A percentile compares a stretch with the other conserved stretches of the same genome.
These are phyloP conservation scores for Lasaia peninsularis DNA, from an alignment of 1,140 invertebrate genomes.

Conservation along the genomic window DNA sequence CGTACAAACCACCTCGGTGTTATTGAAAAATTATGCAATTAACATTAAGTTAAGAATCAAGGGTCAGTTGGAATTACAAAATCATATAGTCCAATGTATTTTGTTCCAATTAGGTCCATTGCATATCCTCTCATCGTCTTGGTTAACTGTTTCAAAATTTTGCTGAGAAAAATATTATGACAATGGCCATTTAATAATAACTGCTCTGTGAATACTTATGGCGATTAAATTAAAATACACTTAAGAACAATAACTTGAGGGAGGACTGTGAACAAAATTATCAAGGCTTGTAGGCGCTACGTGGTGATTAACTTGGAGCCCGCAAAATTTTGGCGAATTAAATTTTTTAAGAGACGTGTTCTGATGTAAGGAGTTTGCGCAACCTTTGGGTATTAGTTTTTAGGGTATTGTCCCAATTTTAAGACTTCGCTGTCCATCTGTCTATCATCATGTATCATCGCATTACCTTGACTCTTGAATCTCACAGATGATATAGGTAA, in stretches of 20 bases:
- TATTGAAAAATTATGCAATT: too few species aligned
- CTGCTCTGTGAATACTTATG: constrained; percentile 39
- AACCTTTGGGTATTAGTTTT: too few species aligned
- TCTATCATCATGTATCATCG: too few species aligned
- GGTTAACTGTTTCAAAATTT: constrained; percentile 3
- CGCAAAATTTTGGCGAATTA: neutral
- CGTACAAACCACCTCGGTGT: too few species aligned
- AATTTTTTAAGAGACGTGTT: too few species aligned
- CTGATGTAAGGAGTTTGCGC: too few species aligned
- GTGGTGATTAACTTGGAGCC: neutral
- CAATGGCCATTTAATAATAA: constrained; percentile 20
- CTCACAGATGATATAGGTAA: too few species aligned
- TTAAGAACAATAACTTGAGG: constrained; percentile 30
- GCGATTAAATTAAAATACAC: constrained; percentile 27
- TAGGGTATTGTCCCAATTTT: too few species aligned
- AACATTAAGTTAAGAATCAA: neutral
- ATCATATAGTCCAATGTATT: neutral
- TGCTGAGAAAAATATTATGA: constrained; percentile 5
- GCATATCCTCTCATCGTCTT: constrained; percentile 1
- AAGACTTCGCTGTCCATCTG: too few species aligned
- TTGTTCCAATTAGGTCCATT: neutral
- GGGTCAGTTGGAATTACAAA: neutral
- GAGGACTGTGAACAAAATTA: neutral
- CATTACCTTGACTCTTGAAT: too few species aligned
- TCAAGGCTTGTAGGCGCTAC: constrained; percentile 19